Percentiles rank a stretch among this genome's conserved stretches.
Evolutionary conservation across 2,797 vertebrate species (phyloP).

Genomic region (Ctenopoma kingsleyae): DNA sequence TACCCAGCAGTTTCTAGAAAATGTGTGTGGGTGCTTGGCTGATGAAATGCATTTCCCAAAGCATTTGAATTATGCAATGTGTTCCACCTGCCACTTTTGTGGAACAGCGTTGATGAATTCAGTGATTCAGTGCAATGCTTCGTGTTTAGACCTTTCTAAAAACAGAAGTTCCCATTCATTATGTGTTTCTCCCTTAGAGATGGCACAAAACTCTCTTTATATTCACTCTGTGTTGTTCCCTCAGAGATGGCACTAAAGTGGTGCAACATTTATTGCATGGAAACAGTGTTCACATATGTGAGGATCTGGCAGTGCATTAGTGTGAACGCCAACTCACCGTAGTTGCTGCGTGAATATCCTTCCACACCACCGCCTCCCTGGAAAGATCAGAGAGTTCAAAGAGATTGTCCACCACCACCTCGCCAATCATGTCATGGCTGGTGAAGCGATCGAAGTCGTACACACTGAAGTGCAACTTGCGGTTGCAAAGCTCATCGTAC

Average conservation of each 20-base stretch:
- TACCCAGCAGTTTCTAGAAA: constrained; percentile 56
- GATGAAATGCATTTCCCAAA: constrained; percentile 55
- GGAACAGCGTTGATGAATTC: constrained; percentile 31
- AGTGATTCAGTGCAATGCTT: constrained; percentile 31
- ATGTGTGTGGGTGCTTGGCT: constrained; percentile 67
- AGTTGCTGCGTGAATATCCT: constrained; percentile 95
- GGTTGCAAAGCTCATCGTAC: constrained; percentile 94
- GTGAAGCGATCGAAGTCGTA: constrained; percentile 99
- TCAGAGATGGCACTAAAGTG: not conserved
- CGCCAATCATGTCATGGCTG: constrained; percentile 98
- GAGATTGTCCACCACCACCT: constrained; percentile 98
- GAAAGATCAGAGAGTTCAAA: constrained; percentile 98
- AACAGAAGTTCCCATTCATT: constrained; percentile 1
- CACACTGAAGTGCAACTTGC: constrained; percentile 97
- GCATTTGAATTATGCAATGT: constrained; percentile 52
- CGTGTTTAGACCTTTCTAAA: constrained; percentile 40
- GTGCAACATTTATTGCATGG: not conserved
- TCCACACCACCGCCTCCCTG: constrained; percentile 96
- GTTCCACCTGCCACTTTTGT: constrained; percentile 49
- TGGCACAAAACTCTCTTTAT: not conserved
- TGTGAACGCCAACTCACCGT: constrained; percentile 87
- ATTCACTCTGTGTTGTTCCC: not conserved
- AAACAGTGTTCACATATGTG: not conserved
- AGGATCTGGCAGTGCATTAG: constrained; percentile 7
- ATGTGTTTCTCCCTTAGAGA: not conserved